Base-by-base conservation (phyloP, 1,140 invertebrate species). In the Hyposmocoma kahamanoa region DNA sequence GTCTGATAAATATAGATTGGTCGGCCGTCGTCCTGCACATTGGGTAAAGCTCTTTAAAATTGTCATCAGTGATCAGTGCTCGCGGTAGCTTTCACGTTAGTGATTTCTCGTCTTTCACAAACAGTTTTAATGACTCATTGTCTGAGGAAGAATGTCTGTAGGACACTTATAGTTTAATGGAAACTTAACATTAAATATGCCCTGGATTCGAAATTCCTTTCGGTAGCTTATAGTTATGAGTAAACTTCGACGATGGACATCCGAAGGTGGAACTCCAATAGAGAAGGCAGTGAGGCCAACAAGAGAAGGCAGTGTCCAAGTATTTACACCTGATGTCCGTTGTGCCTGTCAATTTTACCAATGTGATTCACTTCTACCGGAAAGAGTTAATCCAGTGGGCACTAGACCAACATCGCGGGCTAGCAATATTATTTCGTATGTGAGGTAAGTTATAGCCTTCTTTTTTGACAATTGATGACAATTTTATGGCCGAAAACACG, bases 291-390 rank as follows among this genome's bases (percentile, higher is more conserved):
- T 90, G 69, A 66, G 84, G 68, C 84, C 89, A 56, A 87, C 89
- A 34, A 70, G 89, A 53, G 87, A 90, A 58, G 87, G 88, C 62
- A 90, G 91, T 62, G 90, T 91, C 45, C 91, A 91, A 62, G 88
- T 90, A 52, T 89, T 89, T 64, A 90, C 92, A 30, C 87, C 91
- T 65, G 93, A 95, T 74, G 94, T 95, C 34, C 91, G 93, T 49
- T 95, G 94, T 80, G 94, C 89, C 51, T 95, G 94, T 87, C 94
- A 95, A 87, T 95, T 91, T 87, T 95, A 91, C 83, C 90, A 93
- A 86, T 91, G 90, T 67, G 91, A 94, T 72, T 93, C 91, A 48
- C 76, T 93, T 62, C 83, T 95, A 55, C 93, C 93, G 39, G 92
- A 93, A 81, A 87, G 91, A 62, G 84, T 89, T 28, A 91, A 91